These are phyloP conservation scores for Hermetia illucens DNA, from an alignment of 1,140 invertebrate species.

Conservation along the genomic window DNA sequence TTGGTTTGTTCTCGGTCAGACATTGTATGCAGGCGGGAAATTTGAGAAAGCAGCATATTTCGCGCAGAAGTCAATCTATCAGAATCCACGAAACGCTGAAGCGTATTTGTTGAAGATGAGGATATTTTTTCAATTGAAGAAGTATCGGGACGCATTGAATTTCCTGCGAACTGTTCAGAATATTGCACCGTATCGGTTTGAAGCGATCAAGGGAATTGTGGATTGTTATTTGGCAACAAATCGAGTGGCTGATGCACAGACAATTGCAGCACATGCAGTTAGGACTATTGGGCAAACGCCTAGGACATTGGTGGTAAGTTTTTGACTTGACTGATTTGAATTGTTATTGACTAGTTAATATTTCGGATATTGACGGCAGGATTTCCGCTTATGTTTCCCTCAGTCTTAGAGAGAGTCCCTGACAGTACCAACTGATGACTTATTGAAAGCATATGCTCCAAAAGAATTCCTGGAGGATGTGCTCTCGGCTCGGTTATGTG, in stretches of 20 bases:
- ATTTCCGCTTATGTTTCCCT: no score
- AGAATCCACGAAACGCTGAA: constrained; percentile 46
- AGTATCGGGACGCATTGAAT: constrained; percentile 46
- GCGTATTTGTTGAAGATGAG: constrained; percentile 53
- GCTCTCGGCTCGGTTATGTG: no score
- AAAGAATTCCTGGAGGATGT: no score
- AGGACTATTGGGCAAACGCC: constrained; percentile 17
- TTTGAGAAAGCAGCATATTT: constrained; percentile 43
- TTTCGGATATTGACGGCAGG: no score
- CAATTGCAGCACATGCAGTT: constrained; percentile 15
- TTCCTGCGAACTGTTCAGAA: constrained; percentile 53
- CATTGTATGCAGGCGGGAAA: constrained; percentile 37
- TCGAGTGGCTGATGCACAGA: constrained; percentile 18
- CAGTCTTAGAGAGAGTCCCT: no score
- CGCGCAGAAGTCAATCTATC: constrained; percentile 37
- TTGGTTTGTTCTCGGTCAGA: constrained; percentile 50
- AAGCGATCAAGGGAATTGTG: constrained; percentile 20
- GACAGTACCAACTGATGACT: no score
- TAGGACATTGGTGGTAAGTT: constrained; percentile 17
- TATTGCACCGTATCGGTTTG: constrained; percentile 33
- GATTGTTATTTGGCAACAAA: constrained; percentile 18
- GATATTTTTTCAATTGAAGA: constrained; percentile 50
- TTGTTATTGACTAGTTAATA: no score
- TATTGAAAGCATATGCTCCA: no score
- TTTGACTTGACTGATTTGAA: neutral